A percentile compares a stretch with the other conserved stretches of the same genome.
Evolutionary conservation across 2,113 vertebrate species (phyloP).

Genomic region (Mobula birostris): DNA sequence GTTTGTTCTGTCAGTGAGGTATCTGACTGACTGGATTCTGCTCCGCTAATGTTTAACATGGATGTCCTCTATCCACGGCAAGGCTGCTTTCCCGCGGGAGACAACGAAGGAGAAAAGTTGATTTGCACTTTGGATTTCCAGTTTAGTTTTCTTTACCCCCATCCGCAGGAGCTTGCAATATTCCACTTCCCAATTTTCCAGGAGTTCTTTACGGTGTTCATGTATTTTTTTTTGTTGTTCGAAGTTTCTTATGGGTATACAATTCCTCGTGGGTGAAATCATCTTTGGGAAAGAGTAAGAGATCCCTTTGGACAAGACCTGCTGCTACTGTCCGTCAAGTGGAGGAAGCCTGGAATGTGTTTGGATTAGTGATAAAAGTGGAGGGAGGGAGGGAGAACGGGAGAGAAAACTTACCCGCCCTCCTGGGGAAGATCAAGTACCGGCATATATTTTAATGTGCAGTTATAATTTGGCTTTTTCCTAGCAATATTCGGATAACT

Average conservation of each 20-base stretch:
- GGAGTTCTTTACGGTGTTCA: not conserved
- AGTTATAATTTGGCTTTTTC: not conserved
- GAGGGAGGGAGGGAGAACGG: not conserved
- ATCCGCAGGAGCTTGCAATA: too few species aligned
- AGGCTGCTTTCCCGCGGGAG: not conserved
- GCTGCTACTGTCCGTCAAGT: slow-evolving; percentile 63
- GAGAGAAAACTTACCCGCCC: not conserved
- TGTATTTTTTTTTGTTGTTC: too few species aligned
- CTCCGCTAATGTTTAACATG: not conserved
- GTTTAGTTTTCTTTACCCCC: not conserved
- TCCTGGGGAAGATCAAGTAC: not conserved
- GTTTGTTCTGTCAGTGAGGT: not conserved
- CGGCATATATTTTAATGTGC: not conserved
- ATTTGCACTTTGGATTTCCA: not conserved
- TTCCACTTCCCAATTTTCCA: not conserved
- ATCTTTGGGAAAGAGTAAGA: slow-evolving; percentile 48
- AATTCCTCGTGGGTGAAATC: slow-evolving; percentile 39
- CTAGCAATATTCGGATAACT: not conserved
- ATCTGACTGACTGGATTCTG: not conserved
- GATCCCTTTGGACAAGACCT: slow-evolving; percentile 49
- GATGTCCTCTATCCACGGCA: not conserved
- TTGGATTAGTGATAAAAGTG: not conserved
- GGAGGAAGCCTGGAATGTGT: slow-evolving; percentile 23
- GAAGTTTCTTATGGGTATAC: not conserved
- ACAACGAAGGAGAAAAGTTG: not conserved